Conservation (phyloP, 2,888 invertebrate genomes). For the Agrotis segetum region DNA sequence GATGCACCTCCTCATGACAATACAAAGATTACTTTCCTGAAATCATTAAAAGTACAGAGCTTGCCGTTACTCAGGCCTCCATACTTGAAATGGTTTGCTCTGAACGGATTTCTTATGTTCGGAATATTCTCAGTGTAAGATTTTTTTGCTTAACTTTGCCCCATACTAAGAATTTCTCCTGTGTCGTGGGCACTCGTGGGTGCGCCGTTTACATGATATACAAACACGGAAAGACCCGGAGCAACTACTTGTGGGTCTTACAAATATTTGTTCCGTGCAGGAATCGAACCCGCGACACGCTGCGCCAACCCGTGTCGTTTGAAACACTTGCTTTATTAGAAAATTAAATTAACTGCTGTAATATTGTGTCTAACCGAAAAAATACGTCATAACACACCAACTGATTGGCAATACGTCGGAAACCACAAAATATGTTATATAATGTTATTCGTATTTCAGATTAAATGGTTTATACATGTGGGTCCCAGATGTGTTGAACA, state of each 20-base stretch:
- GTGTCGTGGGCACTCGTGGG: too few species aligned
- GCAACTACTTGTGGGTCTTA: too few species aligned
- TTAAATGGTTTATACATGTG: slow-evolving; percentile 91
- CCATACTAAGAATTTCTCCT: too few species aligned
- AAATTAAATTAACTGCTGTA: too few species aligned
- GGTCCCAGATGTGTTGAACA: slow-evolving; percentile 91
- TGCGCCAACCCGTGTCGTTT: too few species aligned
- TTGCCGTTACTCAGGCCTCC: slow-evolving; percentile 89
- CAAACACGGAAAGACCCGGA: too few species aligned
- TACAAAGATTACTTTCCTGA: slow-evolving; percentile 74
- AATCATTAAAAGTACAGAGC: slow-evolving; percentile 89
- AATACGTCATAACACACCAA: not conserved
- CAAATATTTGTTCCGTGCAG: too few species aligned
- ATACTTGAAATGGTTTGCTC: slow-evolving; percentile 87
- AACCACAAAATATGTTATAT: not conserved
- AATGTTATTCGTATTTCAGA: slow-evolving; percentile 74
- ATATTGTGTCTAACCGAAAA: slow-evolving; percentile 7
- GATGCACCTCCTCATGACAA: slow-evolving; percentile 66
- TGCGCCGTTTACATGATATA: too few species aligned
- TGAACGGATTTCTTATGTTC: slow-evolving; percentile 91
- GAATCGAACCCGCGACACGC: too few species aligned
- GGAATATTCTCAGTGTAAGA: slow-evolving; percentile 93
- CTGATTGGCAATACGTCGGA: not conserved
- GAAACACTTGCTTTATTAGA: too few species aligned
- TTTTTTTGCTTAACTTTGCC: not conserved